phyloP scores from a whole-genome alignment of 1,140 invertebrate genomes.

The Pseudomyrmex flavicornis region DNA sequence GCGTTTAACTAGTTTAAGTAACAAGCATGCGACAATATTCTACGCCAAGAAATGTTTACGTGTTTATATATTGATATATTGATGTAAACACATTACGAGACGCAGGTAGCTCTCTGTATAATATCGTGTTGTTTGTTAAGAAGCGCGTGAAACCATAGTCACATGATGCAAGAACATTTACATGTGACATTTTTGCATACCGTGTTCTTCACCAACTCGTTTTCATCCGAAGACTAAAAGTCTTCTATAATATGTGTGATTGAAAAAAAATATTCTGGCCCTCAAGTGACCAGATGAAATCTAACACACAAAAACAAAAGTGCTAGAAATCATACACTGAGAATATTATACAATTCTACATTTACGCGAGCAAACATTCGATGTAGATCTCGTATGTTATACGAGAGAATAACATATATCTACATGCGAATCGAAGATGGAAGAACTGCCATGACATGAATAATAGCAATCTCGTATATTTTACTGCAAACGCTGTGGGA shows the following conservation, averaged over 20 bases:
- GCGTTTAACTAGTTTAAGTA: constrained; percentile 45
- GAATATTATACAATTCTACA: background rate
- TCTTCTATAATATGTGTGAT: too few species aligned
- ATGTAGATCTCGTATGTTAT: background rate
- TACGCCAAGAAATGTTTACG: constrained; percentile 26
- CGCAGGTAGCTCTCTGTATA: constrained; percentile 7
- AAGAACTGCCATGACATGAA: constrained; percentile 43
- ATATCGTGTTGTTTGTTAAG: constrained; percentile 20
- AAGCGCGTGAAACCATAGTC: constrained; percentile 6
- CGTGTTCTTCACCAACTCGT: background rate
- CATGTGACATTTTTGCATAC: background rate
- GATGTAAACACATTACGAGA: constrained; percentile 33
- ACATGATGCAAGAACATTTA: background rate
- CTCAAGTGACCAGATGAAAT: too few species aligned
- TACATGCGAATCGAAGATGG: constrained; percentile 2
- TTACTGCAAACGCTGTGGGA: constrained; percentile 26
- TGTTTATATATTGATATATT: constrained; percentile 20
- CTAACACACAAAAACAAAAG: background rate
- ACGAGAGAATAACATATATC: background rate
- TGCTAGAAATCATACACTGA: background rate
- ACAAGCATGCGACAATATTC: constrained; percentile 36
- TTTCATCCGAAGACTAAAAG: too few species aligned
- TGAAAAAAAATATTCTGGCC: too few species aligned
- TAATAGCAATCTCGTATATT: background rate
- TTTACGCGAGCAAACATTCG: background rate